phyloP scores from a whole-genome alignment of 2,888 invertebrate genomes.

The Amphipoea oculea region DNA sequence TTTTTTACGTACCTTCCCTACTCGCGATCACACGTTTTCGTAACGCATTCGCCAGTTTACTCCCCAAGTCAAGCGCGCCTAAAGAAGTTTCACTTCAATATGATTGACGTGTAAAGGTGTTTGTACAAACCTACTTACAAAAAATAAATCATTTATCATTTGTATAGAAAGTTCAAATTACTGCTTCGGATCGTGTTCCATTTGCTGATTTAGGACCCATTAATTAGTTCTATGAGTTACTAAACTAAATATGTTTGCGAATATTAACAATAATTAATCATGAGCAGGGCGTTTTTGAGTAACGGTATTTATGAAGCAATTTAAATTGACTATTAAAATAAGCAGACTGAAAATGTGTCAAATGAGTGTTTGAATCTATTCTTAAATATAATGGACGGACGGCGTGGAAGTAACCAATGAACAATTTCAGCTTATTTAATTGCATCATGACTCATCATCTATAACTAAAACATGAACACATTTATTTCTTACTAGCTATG shows the following conservation, averaged over 20 bases:
- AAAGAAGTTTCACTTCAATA: too few relatives aligned
- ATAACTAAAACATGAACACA: not conserved
- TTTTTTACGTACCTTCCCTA: too few relatives aligned
- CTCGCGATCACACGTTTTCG: too few relatives aligned
- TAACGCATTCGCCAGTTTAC: too few relatives aligned
- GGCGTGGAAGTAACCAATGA: not conserved
- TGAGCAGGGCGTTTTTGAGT: not conserved
- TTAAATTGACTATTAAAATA: slow-evolving; percentile 8
- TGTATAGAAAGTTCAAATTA: not conserved
- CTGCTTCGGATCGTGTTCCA: not conserved
- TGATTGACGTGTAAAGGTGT: too few relatives aligned
- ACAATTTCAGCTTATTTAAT: not conserved
- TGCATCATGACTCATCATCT: not conserved
- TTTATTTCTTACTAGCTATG: not conserved
- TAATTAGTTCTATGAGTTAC: slow-evolving; percentile 2
- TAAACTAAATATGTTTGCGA: slow-evolving; percentile 32
- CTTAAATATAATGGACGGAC: not conserved
- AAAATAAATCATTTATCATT: too few relatives aligned
- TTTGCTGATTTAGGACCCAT: slow-evolving; percentile 17
- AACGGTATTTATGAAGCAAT: slow-evolving; percentile 27
- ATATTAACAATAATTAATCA: slow-evolving; percentile 22
- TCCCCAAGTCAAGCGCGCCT: too few relatives aligned
- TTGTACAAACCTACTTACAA: too few relatives aligned
- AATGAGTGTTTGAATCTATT: slow-evolving; percentile 4
- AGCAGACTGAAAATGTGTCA: slow-evolving; percentile 2